Conservation (phyloP, 2,888 invertebrate genomes). For the Scaeva pyrastri region DNA sequence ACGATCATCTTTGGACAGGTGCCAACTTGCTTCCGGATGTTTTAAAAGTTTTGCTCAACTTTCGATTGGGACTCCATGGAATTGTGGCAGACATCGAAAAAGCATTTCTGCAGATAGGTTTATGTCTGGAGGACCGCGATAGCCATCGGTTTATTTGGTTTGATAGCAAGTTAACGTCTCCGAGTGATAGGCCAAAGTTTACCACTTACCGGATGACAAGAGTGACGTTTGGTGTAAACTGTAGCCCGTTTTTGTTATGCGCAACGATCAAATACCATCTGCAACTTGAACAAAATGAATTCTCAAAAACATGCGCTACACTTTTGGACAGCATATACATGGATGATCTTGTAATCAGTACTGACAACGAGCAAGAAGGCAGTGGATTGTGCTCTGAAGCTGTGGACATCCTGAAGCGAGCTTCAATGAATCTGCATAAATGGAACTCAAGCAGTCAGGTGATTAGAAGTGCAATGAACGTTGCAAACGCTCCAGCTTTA, state of each 20-base stretch:
- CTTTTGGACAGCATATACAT: conserved; percentile 22
- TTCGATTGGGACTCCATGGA: conserved; percentile 24
- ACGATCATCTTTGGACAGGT: conserved; percentile 56
- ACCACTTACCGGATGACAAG: conserved; percentile 14
- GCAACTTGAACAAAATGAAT: background rate
- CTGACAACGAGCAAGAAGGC: background rate
- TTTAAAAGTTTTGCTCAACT: conserved; percentile 19
- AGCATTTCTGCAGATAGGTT: background rate
- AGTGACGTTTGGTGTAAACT: conserved; percentile 35
- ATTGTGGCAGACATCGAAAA: conserved; percentile 47
- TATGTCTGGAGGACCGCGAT: background rate
- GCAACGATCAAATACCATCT: conserved; percentile 15
- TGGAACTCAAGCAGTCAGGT: no score
- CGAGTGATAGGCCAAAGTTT: conserved; percentile 16
- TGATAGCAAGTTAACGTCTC: background rate
- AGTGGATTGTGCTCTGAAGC: background rate
- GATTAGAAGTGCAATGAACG: conserved; percentile 5
- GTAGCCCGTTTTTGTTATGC: conserved; percentile 25
- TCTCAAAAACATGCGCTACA: background rate
- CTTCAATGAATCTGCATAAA: no score
- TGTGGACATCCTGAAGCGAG: no score
- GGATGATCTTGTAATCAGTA: conserved; percentile 34
- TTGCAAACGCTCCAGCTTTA: background rate
- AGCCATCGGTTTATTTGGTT: conserved; percentile 44
- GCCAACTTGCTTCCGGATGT: conserved; percentile 54